A percentile compares a stretch with the other conserved stretches of the same genome.
phyloP scores from a whole-genome alignment of 92 coral and sea anemone genomes.

The Epizoanthus fatuus region DNA sequence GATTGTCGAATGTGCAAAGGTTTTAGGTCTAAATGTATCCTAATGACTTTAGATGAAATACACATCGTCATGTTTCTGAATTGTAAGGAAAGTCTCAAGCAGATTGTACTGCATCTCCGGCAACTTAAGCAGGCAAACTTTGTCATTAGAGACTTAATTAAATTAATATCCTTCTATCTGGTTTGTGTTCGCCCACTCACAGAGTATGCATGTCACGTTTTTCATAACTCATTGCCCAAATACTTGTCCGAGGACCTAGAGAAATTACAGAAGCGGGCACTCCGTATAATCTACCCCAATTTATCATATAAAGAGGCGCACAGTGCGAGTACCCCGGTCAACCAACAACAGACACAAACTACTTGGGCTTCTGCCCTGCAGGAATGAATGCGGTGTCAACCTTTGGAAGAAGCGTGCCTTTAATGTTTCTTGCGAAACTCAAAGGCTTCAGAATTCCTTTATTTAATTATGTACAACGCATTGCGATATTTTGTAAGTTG shows the following conservation, averaged over 20 bases:
- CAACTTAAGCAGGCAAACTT: constrained; percentile 16
- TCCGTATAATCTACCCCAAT: constrained; percentile 27
- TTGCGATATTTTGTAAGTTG: background rate
- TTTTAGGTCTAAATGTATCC: constrained; percentile 18
- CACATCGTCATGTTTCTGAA: constrained; percentile 17
- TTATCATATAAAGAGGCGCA: constrained; percentile 39
- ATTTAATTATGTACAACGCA: background rate
- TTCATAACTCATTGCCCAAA: background rate
- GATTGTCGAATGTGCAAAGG: background rate
- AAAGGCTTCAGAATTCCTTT: background rate
- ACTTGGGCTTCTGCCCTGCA: background rate
- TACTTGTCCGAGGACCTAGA: constrained; percentile 6
- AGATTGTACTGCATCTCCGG: background rate
- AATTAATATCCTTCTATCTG: constrained; percentile 5
- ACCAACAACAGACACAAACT: constrained; percentile 12
- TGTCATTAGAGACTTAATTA: constrained; percentile 12
- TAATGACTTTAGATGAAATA: constrained; percentile 19
- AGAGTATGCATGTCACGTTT: background rate
- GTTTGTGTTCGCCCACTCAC: background rate
- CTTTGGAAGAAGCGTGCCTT: background rate
- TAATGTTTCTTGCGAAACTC: background rate
- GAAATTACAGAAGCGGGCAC: constrained; percentile 43
- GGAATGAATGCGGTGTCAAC: background rate
- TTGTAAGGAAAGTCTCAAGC: background rate
- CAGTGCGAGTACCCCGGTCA: background rate